Conservation (phyloP, 2,797 vertebrate genomes). For the Neopelma chrysocephalum region DNA sequence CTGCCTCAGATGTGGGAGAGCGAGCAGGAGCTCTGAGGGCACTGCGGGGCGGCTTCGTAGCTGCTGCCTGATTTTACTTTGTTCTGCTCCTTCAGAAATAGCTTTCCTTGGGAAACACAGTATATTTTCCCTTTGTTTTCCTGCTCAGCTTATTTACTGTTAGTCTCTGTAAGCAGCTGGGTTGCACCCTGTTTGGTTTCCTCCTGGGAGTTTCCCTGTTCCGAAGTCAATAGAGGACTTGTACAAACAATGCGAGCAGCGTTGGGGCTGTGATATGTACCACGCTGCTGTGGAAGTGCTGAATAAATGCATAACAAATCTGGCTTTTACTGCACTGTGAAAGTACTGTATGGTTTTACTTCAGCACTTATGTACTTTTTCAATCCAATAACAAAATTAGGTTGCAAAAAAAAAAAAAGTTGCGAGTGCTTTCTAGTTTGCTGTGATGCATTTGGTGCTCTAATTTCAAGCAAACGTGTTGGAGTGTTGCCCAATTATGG, state of each 20-base stretch:
- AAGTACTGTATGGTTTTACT: not conserved
- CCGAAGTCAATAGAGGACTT: not conserved
- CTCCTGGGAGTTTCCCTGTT: constrained; percentile 9
- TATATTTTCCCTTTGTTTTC: not conserved
- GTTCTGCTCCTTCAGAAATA: not conserved
- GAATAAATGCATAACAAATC: constrained; percentile 42
- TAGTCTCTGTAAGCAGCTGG: not conserved
- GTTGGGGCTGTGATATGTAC: not conserved
- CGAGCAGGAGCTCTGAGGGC: fast-evolving
- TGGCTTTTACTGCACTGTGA: not conserved
- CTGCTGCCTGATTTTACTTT: not conserved
- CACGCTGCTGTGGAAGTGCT: not conserved
- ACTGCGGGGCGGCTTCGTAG: fast-evolving
- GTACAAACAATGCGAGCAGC: not conserved
- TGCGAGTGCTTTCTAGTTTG: not conserved
- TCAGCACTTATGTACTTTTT: not conserved
- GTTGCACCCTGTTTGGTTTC: not conserved
- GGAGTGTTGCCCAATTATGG: not conserved
- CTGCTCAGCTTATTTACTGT: not conserved
- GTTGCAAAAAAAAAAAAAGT: not conserved
- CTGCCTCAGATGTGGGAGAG: not conserved
- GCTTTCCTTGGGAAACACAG: not conserved
- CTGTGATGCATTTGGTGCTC: not conserved
- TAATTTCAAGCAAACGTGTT: not conserved
- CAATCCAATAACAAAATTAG: not conserved